Conservation (phyloP, 2,113 vertebrate species). For the Petromus typicus region DNA sequence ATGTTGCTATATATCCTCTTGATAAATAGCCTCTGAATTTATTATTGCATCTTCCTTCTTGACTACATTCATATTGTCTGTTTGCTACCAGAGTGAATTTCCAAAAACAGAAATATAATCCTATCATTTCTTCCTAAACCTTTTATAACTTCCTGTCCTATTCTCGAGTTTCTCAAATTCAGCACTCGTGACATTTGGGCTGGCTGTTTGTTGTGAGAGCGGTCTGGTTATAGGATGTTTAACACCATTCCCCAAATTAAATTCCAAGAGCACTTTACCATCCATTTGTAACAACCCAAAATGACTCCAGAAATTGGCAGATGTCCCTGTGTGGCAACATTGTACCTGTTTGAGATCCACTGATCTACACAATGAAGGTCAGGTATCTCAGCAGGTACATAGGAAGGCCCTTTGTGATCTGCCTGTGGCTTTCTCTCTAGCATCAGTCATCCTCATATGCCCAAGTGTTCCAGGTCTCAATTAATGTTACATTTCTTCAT, state of each 20-base stretch:
- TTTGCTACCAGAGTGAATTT: neutral
- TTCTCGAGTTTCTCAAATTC: neutral
- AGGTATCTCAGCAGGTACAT: neutral
- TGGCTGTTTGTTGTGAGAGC: neutral
- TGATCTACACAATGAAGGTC: neutral
- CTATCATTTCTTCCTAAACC: neutral
- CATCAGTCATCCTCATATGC: neutral
- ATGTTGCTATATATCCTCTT: neutral
- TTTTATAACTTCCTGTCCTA: neutral
- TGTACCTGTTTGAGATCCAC: neutral
- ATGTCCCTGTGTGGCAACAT: neutral
- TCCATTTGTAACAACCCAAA: neutral
- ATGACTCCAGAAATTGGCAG: slow-evolving; percentile 8
- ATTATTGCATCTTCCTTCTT: neutral
- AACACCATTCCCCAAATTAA: neutral
- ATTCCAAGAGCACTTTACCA: neutral
- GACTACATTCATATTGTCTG: neutral
- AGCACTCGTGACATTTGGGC: neutral
- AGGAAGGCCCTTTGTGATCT: neutral
- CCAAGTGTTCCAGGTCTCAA: neutral
- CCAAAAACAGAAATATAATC: neutral
- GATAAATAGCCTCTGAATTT: neutral
- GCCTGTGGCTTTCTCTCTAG: neutral
- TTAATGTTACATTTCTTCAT: neutral
- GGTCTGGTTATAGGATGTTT: neutral